Conservation (phyloP, 1,140 invertebrate species). For the Mizuhopecten yessoensis region DNA sequence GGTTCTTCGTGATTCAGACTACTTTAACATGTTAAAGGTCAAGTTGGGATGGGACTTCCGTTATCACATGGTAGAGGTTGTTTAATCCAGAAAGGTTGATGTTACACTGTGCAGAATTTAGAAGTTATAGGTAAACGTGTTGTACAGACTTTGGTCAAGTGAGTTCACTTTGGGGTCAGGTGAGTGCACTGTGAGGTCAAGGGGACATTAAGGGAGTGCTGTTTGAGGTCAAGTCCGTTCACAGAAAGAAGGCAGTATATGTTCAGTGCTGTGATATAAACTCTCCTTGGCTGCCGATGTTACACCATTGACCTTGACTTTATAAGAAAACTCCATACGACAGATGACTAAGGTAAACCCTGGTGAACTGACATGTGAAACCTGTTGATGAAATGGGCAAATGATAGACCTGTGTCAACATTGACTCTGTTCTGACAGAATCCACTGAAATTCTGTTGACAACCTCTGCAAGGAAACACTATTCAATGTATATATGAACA, state of each 20-base stretch:
- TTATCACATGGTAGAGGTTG: background rate
- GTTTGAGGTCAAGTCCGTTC: too few species aligned
- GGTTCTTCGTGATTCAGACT: background rate
- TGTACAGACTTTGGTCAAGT: background rate
- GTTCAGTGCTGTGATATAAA: slow-evolving; percentile 34
- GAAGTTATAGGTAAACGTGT: background rate
- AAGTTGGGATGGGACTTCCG: background rate
- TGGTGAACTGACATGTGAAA: background rate
- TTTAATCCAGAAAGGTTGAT: slow-evolving; percentile 4
- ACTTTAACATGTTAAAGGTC: background rate
- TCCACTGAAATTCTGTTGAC: background rate
- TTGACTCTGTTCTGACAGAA: background rate
- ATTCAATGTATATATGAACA: background rate
- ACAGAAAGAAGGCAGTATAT: background rate
- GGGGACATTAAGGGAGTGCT: too few species aligned
- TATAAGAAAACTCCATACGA: background rate
- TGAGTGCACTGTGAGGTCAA: background rate
- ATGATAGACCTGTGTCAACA: background rate
- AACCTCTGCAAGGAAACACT: background rate
- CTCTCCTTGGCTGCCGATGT: background rate
- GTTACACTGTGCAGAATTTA: background rate
- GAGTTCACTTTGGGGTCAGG: background rate
- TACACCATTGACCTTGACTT: background rate
- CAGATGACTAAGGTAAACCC: background rate
- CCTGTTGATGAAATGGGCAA: background rate